These are phyloP conservation scores for Eupeodes latifasciatus DNA, from an alignment of 2,888 invertebrate genomes.

Conservation along the genomic window DNA sequence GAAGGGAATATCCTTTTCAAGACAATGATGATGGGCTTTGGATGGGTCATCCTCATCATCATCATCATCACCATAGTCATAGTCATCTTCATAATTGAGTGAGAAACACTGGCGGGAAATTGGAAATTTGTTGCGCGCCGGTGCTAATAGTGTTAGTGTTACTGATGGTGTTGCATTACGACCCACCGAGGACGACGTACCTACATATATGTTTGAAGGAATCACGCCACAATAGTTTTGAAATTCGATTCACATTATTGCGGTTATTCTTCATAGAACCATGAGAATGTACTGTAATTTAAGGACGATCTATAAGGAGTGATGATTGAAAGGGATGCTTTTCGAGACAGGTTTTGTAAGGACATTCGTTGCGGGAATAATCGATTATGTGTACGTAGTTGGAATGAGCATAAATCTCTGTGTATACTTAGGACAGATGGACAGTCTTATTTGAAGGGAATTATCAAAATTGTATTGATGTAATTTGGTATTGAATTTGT, in stretches of 20 bases:
- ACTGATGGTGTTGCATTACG: conserved; percentile 7
- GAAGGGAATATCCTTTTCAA: conserved; percentile 30
- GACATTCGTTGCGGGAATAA: conserved; percentile 51
- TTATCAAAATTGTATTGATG: not conserved
- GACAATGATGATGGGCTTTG: conserved; percentile 28
- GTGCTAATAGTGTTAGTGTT: conserved; percentile 36
- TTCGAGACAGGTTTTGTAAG: conserved; percentile 36
- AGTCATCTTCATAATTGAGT: not conserved
- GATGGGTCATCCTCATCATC: conserved; percentile 23
- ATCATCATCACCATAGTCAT: not conserved
- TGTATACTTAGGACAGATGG: conserved; percentile 4
- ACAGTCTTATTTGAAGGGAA: not conserved
- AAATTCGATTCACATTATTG: conserved; percentile 73
- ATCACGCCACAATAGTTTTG: conserved; percentile 49
- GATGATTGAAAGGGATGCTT: conserved; percentile 21
- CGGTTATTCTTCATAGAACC: conserved; percentile 18
- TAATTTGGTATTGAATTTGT: conserved; percentile 11
- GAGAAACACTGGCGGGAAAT: conserved; percentile 46
- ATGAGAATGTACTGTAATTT: not conserved
- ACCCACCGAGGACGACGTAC: no score
- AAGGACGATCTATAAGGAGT: conserved; percentile 34
- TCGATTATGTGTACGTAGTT: conserved; percentile 27
- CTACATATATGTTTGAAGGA: conserved; percentile 2
- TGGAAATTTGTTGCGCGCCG: conserved; percentile 63
- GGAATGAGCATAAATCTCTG: not conserved